Conservation (phyloP, 2,888 invertebrate species). For the Dolichomitus sp. region DNA sequence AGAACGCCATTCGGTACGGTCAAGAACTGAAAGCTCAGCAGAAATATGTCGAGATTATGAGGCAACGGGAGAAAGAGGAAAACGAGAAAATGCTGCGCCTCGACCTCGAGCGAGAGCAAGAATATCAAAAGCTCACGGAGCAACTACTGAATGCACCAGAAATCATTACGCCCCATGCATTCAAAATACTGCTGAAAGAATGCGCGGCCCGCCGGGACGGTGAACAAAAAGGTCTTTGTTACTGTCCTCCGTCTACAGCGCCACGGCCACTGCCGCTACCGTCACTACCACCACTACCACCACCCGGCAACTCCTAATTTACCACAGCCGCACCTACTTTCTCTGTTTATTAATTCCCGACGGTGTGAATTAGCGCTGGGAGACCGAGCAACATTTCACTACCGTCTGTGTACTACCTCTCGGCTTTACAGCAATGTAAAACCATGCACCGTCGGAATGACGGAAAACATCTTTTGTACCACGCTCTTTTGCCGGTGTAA, state of each 20-base stretch:
- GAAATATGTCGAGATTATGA: conserved; percentile 56
- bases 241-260: conserved; percentile 67
- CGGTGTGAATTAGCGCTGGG: conserved; percentile 46
- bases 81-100: conserved; percentile 51
- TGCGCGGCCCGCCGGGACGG: conserved; percentile 69
- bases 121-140: conserved; percentile 71
- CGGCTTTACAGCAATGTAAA: conserved; percentile 25
- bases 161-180: conserved; percentile 76
- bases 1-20: conserved; percentile 71
- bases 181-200: conserved; percentile 74
- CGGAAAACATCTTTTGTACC: conserved; percentile 47
- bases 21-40: conserved; percentile 74
- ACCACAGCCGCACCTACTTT: conserved; percentile 57
- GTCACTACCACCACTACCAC: conserved; percentile 36
- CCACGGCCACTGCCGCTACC: conserved; percentile 49
- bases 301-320: conserved; percentile 54
- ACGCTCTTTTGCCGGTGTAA: conserved; percentile 47
- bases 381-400: conserved; percentile 48
- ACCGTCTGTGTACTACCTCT: neutral
- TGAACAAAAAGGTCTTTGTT: conserved; percentile 72
- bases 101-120: conserved; percentile 68
- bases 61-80: conserved; percentile 69
- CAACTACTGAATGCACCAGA: conserved; percentile 75
- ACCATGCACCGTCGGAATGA: conserved; percentile 44
- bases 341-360: conserved; percentile 61